Evolutionary conservation across 2,888 invertebrate species (phyloP).

Genomic region (Hirtodrosophila confusa): DNA sequence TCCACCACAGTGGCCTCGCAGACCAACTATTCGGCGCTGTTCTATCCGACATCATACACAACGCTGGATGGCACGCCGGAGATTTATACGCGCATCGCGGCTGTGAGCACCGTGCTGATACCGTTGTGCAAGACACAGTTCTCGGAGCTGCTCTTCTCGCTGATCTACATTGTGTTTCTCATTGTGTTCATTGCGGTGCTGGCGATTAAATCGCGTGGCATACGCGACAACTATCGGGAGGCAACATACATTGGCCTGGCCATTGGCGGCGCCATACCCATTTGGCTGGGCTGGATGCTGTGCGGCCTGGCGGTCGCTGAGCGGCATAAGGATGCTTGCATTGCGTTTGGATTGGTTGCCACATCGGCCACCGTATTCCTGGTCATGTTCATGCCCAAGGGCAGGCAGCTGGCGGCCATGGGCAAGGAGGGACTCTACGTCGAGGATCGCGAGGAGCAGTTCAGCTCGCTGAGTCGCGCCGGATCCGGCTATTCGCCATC

Average conservation of each 20-base stretch:
- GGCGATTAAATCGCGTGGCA: conserved; percentile 93
- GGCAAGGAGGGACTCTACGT: conserved; percentile 94
- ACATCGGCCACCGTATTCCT: conserved; percentile 94
- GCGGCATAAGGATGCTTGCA: conserved; percentile 92
- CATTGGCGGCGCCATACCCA: conserved; percentile 93
- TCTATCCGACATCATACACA: conserved; percentile 71
- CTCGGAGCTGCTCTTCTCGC: conserved; percentile 90
- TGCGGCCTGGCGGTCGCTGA: conserved; percentile 92
- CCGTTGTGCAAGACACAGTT: conserved; percentile 88
- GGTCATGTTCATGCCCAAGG: conserved; percentile 97
- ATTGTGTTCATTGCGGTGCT: conserved; percentile 93
- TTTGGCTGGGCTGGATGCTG: conserved; percentile 93
- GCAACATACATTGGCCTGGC: conserved; percentile 96
- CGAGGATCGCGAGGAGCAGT: conserved; percentile 92
- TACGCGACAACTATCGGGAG: conserved; percentile 96
- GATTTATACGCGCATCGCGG: conserved; percentile 78
- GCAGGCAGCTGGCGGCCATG: conserved; percentile 95
- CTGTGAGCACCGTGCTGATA: conserved; percentile 82
- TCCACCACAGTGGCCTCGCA: conserved; percentile 76
- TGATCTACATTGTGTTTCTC: conserved; percentile 93
- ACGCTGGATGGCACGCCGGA: conserved; percentile 72
- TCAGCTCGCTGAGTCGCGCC: conserved; percentile 90
- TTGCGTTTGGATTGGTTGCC: conserved; percentile 94
- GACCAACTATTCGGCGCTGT: conserved; percentile 72
- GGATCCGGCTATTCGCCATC: conserved; percentile 95